Percentiles rank a stretch among this genome's conserved stretches.
Conservation (phyloP, 2,797 vertebrate genomes). For the Brachyrhaphis roseni region DNA sequence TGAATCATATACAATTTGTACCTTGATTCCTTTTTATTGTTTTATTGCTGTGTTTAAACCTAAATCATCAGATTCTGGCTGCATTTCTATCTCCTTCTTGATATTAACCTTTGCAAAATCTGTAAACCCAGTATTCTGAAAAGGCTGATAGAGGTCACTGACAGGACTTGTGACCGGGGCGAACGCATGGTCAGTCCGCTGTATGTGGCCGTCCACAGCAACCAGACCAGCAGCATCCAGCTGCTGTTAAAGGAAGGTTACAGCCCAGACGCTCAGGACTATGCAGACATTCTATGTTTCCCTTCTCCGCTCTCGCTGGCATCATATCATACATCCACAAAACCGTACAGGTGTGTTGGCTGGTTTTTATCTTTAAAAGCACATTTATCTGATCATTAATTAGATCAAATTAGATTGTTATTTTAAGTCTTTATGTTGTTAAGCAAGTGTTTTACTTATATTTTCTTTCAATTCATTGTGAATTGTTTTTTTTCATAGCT, state of each 20-base stretch:
- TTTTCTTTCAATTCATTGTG: neutral
- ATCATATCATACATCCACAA: neutral
- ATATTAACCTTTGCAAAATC: neutral
- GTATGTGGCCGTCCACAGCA: conserved; percentile 81
- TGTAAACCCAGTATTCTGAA: conserved; percentile 80
- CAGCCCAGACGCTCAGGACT: conserved; percentile 89
- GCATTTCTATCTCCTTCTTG: neutral
- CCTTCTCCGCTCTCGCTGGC: conserved; percentile 57
- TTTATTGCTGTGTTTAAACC: neutral
- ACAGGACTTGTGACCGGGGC: conserved; percentile 79
- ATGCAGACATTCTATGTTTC: conserved; percentile 52
- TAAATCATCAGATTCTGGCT: neutral
- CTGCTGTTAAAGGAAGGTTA: conserved; percentile 84
- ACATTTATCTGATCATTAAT: neutral
- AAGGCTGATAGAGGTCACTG: conserved; percentile 84
- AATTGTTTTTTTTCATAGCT: neutral
- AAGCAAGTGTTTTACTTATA: neutral
- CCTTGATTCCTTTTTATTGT: neutral
- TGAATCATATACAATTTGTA: neutral
- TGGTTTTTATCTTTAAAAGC: neutral
- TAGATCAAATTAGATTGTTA: neutral
- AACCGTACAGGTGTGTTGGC: conserved; percentile 42
- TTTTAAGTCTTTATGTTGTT: neutral
- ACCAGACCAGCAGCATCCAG: conserved; percentile 69
- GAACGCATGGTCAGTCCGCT: conserved; percentile 89